Conservation (phyloP, 2,113 vertebrate genomes). For the Prionailurus bengalensis region DNA sequence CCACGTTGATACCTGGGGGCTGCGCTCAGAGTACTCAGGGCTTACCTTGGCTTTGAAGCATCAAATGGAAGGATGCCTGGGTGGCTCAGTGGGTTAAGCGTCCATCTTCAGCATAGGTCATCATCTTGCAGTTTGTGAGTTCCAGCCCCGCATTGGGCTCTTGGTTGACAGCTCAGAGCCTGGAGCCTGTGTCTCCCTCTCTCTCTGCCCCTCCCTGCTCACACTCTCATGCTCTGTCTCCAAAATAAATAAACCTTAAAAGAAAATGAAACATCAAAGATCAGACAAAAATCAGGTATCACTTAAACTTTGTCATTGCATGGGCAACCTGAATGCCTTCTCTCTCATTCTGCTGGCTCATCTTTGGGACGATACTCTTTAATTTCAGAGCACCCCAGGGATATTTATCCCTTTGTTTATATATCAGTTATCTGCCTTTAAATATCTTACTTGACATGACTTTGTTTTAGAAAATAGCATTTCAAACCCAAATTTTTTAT, state of each 20-base stretch:
- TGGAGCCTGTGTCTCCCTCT: no score
- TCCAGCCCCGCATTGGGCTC: no score
- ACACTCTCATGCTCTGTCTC: no score
- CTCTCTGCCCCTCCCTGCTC: no score
- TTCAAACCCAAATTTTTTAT: not conserved
- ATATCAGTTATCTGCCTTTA: not conserved
- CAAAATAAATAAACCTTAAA: no score
- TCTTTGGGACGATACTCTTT: not conserved
- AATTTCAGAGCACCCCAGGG: not conserved
- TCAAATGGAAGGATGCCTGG: not conserved
- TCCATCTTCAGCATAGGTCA: no score
- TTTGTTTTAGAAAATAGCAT: slow-evolving; percentile 17
- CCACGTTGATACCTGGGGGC: not conserved
- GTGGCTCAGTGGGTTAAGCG: no score
- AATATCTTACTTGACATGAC: not conserved
- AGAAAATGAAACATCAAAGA: not conserved
- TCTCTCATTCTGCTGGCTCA: not conserved
- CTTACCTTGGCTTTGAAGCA: not conserved
- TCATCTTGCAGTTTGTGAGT: no score
- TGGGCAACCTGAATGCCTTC: not conserved
- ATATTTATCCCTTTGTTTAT: not conserved
- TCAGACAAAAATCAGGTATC: not conserved
- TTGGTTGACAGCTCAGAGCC: no score
- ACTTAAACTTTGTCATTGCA: not conserved
- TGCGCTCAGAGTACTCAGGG: not conserved